Conservation (phyloP, 2,888 invertebrate genomes). For the Clusia tigrina region DNA sequence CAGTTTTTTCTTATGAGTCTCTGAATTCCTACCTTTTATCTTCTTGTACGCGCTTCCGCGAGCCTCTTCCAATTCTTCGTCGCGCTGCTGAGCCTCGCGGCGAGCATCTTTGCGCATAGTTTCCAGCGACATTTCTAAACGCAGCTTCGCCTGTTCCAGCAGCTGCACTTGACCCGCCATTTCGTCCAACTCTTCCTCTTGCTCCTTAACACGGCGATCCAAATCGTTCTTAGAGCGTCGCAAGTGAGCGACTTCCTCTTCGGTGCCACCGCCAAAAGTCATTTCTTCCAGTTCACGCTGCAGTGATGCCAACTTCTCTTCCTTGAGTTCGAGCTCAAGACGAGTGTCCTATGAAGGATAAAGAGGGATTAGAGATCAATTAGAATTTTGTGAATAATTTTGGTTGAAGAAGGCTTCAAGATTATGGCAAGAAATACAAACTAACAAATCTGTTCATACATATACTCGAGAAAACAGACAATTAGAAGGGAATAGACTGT, state of each 20-base stretch:
- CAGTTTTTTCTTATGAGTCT: constrained; percentile 35
- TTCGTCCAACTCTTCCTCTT: constrained; percentile 96
- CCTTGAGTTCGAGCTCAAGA: constrained; percentile 87
- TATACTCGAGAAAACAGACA: constrained; percentile 41
- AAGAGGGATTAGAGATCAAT: too few species aligned
- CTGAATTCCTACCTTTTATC: constrained; percentile 75
- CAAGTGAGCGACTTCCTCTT: constrained; percentile 84
- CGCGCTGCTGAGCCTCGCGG: constrained; percentile 87
- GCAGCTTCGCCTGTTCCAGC: constrained; percentile 89
- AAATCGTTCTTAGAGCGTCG: constrained; percentile 86
- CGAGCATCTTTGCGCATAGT: constrained; percentile 90
- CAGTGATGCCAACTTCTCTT: constrained; percentile 81
- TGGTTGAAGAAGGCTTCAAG: not conserved
- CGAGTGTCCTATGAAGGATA: constrained; percentile 74
- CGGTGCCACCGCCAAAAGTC: constrained; percentile 79
- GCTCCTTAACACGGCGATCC: constrained; percentile 83
- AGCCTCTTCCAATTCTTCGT: constrained; percentile 93
- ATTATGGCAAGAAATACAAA: constrained; percentile 26
- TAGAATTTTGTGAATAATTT: too few species aligned
- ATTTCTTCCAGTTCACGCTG: constrained; percentile 87
- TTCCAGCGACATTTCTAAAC: constrained; percentile 93
- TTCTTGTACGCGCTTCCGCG: constrained; percentile 91
- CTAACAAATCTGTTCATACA: constrained; percentile 45
- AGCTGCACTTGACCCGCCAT: constrained; percentile 89
- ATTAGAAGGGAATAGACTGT: too few species aligned